Base-by-base conservation (phyloP, 2,888 invertebrate species). In the Dusona sp. region DNA sequence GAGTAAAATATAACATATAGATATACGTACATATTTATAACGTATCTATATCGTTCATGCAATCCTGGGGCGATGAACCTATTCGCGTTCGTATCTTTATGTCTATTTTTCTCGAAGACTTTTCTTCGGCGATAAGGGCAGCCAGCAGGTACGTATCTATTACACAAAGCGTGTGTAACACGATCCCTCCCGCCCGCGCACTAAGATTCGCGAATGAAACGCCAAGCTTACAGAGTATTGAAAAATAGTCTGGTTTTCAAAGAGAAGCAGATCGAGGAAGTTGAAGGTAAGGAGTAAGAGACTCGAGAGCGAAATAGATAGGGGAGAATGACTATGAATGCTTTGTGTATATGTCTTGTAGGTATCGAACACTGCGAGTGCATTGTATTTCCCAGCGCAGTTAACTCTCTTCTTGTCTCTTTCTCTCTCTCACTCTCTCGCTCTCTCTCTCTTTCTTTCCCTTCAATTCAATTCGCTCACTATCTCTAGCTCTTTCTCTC, bases 111-210 rank as follows among this genome's bases (percentile, higher is more conserved):
- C 74, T 68, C 6, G 13, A 54, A 78, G 75, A 38, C 73, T 38
- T 79, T 79, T 72, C 73, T 54, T 68, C 45, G 25, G 68, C 77
- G 86, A 86, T 86, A 86, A 83, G 86, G 74, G 83, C 80, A 81
- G 80, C 80, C 80, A 78, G 86, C 86, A 83, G 86, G 86, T 86
- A 86, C 83, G 83, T 81, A 84, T 86, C 86, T 86, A 86, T 86
- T 86, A 86, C 83, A 81, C 68, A 65, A 67, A 78, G 36, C 77
- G 77, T 65, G 78, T 84, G 81, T 78, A 86, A 86, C 83, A 57
- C 83, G 81, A 86, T 86, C 51, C 61, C 78, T 64, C 64, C 67
- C 78, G 73, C 73, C 51, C 85, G 22, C 74, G 74, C 57, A 38
- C 67, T n/a, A 78, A 22, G 51, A 48, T 74, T 78, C 73, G 78